phyloP scores from a whole-genome alignment of 2,888 invertebrate genomes.

The Schizaphis graminum region DNA sequence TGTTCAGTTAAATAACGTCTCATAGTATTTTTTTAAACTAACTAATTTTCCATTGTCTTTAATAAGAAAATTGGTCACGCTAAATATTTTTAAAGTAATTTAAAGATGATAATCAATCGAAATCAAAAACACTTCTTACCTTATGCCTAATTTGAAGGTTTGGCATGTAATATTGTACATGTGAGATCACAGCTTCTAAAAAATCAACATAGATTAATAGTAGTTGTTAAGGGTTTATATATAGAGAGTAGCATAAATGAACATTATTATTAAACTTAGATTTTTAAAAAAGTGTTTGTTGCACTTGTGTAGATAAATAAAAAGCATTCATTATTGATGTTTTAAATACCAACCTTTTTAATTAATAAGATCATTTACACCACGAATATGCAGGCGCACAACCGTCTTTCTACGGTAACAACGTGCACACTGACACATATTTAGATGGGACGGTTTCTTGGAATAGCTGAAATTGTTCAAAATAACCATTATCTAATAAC shows the following conservation, averaged over 20 bases:
- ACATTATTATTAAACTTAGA: not conserved
- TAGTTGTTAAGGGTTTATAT: constrained; percentile 2
- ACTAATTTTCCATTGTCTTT: constrained; percentile 11
- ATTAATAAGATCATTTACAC: constrained; percentile 54
- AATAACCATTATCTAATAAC: constrained; percentile 63
- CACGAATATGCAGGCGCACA: constrained; percentile 32
- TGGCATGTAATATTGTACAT: constrained; percentile 58
- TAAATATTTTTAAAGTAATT: not conserved
- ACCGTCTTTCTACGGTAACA: constrained; percentile 57
- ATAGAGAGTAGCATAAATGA: constrained; percentile 28
- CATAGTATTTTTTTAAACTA: not conserved
- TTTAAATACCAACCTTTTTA: constrained; percentile 60
- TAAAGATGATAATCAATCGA: not conserved
- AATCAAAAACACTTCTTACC: constrained; percentile 58
- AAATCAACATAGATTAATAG: constrained; percentile 61
- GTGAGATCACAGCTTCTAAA: constrained; percentile 64
- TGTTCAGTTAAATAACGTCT: not conserved
- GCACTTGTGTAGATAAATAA: not conserved
- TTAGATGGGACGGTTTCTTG: constrained; percentile 56
- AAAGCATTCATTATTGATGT: constrained; percentile 30
- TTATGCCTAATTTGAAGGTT: constrained; percentile 52
- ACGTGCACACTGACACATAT: constrained; percentile 47
- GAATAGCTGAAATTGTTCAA: constrained; percentile 64
- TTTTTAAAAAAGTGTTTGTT: not conserved
- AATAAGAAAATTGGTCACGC: constrained; percentile 59